Conservation (phyloP, 2,888 invertebrate species). For the Drosophila atroscutellata region DNA sequence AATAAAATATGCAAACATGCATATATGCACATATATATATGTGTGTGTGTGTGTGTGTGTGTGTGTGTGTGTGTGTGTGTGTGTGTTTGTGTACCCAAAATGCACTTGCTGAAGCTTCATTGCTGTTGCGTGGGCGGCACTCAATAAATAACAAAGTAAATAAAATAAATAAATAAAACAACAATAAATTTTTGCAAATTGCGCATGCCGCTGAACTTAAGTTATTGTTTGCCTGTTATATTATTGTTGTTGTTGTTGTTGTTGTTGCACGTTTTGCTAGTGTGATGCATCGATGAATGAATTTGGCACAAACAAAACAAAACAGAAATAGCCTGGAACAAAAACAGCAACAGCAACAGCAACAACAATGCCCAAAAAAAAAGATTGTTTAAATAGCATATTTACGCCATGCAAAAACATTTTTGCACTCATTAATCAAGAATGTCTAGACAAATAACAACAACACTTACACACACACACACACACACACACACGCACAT, state of each 20-base stretch:
- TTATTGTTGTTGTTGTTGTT: constrained; percentile 42
- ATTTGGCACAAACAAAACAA: constrained; percentile 34
- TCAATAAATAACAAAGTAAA: background rate
- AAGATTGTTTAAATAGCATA: constrained; percentile 38
- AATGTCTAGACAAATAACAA: constrained; percentile 71
- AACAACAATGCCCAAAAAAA: constrained; percentile 23
- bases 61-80: too few relatives aligned
- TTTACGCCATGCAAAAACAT: constrained; percentile 12
- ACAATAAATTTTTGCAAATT: constrained; percentile 4
- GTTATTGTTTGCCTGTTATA: constrained; percentile 1
- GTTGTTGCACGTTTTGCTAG: constrained; percentile 47
- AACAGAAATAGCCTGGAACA: constrained; percentile 43
- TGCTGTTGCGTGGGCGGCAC: constrained; percentile 9
- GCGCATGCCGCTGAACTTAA: constrained; percentile 3
- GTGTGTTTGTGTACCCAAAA: constrained; percentile 22
- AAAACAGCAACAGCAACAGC: constrained; percentile 17
- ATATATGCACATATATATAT: background rate
- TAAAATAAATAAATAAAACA: background rate
- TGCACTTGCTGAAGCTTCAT: constrained; percentile 47
- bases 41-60: background rate
- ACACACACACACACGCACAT: constrained; percentile 1
- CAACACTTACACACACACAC: constrained; percentile 25
- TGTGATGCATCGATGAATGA: constrained; percentile 63
- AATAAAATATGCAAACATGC: constrained; percentile 32
- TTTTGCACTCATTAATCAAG: constrained; percentile 60